Conservation (phyloP, 2,113 vertebrate species). For the Cololabis saira region DNA sequence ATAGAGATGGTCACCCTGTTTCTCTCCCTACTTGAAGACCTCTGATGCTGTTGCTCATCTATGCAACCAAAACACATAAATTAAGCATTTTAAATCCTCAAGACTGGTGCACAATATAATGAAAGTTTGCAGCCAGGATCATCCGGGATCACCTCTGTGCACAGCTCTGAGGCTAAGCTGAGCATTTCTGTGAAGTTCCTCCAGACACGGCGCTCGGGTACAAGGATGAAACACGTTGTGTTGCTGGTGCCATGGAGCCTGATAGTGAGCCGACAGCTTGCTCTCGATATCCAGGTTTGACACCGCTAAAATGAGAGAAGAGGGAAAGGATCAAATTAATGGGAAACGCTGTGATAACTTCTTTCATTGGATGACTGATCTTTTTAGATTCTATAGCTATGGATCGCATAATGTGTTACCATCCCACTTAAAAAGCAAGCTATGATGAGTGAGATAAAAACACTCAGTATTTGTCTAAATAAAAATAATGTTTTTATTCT, state of each 20-base stretch:
- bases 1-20: constrained; percentile 85
- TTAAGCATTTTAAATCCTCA: too few species aligned
- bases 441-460: too few species aligned
- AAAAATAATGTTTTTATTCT: too few species aligned
- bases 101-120: too few species aligned
- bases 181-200: constrained; percentile 92
- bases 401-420: not conserved
- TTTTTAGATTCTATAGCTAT: not conserved
- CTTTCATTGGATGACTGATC: not conserved
- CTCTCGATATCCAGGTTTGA: constrained; percentile 96
- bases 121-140: too few species aligned
- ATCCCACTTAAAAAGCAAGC: too few species aligned
- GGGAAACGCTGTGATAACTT: not conserved
- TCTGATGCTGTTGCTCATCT: constrained; percentile 67
- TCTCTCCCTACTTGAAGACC: constrained; percentile 87
- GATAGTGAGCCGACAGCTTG: constrained; percentile 94
- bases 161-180: constrained; percentile 90
- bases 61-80: constrained; percentile 4
- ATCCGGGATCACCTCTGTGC: constrained; percentile 83
- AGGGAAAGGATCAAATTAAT: constrained; percentile 17
- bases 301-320: constrained; percentile 83
- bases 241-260: constrained; percentile 93
- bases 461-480: too few species aligned
- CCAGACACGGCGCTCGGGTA: constrained; percentile 89
- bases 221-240: constrained; percentile 92